These are phyloP conservation scores for Neolamprologus multifasciatus DNA, from an alignment of 2,797 vertebrate species.

Conservation along the genomic window DNA sequence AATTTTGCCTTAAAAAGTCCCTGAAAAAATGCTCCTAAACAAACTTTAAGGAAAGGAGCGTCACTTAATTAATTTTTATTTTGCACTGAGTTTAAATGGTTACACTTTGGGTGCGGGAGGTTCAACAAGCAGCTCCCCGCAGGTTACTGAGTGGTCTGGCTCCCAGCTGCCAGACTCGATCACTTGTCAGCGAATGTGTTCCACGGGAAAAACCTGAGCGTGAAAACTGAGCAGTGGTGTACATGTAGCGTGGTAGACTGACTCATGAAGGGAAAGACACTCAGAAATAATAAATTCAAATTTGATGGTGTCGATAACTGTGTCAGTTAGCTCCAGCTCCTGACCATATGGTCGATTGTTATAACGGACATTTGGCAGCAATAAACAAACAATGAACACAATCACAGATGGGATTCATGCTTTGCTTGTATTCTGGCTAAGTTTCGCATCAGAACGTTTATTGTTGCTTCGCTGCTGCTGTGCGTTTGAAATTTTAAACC, in stretches of 20 bases:
- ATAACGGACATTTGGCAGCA: background rate
- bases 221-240: background rate
- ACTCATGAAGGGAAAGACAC: background rate
- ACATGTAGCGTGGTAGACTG: background rate
- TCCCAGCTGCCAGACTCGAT: conserved; percentile 34
- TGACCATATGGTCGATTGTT: background rate
- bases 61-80: background rate
- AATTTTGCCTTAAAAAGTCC: background rate
- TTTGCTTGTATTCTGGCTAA: background rate
- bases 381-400: background rate
- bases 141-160: conserved; percentile 17
- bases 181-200: conserved; percentile 11
- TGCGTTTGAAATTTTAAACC: background rate
- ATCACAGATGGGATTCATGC: background rate
- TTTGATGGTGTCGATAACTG: background rate
- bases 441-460: background rate
- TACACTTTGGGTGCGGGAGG: background rate
- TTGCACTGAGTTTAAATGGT: background rate
- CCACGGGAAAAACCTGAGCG: background rate
- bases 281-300: background rate
- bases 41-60: background rate
- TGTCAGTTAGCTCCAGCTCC: background rate
- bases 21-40: background rate
- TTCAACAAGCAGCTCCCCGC: background rate
- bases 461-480: background rate